Percentiles rank a stretch among this genome's conserved stretches.
phyloP scores from a whole-genome alignment of 2,113 vertebrate species.

The Lagopus leucura region DNA sequence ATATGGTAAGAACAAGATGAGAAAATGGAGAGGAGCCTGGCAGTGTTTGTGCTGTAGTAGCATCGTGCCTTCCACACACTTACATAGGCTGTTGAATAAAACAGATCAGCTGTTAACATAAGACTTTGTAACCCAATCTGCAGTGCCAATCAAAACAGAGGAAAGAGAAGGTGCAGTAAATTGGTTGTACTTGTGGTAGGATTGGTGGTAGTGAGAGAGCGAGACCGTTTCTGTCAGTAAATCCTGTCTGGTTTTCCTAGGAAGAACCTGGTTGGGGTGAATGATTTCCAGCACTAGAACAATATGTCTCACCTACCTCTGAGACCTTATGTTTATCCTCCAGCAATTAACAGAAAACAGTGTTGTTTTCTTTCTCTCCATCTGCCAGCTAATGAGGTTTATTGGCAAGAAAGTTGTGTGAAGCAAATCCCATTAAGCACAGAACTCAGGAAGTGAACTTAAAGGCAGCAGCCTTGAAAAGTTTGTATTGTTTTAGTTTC shows the following conservation, averaged over 20 bases:
- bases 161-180: neutral
- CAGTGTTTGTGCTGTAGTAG: neutral
- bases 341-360: constrained; percentile 38
- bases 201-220: neutral
- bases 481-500: neutral
- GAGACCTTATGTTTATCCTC: neutral
- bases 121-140: neutral
- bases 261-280: neutral
- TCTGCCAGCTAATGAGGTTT: constrained; percentile 33
- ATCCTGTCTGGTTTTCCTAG: neutral
- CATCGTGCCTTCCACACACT: neutral
- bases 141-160: neutral
- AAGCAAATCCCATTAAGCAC: constrained; percentile 4
- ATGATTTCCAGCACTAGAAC: constrained; percentile 1
- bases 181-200: neutral
- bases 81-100: neutral
- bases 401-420: constrained; percentile 34
- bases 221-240: neutral
- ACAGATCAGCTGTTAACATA: fast-evolving
- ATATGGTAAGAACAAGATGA: constrained; percentile 85
- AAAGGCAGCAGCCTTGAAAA: constrained; percentile 2
- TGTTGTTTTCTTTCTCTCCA: neutral
- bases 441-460: neutral
- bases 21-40: neutral
- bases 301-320: neutral